These are phyloP conservation scores for Smittia sp. DNA, from an alignment of 2,888 invertebrate genomes.

Conservation along the genomic window DNA sequence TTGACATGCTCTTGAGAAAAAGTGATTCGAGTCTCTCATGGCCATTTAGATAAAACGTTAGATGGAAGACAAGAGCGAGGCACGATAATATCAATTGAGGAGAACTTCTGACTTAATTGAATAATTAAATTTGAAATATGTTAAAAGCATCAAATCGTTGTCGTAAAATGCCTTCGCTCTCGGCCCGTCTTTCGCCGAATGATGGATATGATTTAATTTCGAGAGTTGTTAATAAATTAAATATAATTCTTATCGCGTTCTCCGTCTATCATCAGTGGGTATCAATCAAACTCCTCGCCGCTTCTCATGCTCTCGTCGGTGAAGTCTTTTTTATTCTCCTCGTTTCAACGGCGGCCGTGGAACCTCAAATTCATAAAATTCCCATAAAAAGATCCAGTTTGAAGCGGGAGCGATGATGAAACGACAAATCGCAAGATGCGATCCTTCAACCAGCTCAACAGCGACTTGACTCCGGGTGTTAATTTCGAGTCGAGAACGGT, in stretches of 20 bases:
- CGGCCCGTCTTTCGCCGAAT: neutral
- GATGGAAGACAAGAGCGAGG: neutral
- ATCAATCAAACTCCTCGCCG: constrained; percentile 28
- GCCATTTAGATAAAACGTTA: neutral
- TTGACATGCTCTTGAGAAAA: constrained; percentile 1
- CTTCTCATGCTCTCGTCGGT: neutral
- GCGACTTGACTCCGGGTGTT: constrained; percentile 14
- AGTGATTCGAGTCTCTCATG: constrained; percentile 13
- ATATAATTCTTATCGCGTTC: constrained; percentile 26
- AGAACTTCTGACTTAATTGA: constrained; percentile 30
- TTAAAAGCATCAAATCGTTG: constrained; percentile 36
- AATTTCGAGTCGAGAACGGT: neutral
- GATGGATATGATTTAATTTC: constrained; percentile 25
- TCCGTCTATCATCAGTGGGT: constrained; percentile 22
- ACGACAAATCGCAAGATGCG: constrained; percentile 33
- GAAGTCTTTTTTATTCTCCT: neutral
- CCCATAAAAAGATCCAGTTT: constrained; percentile 19
- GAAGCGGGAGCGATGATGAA: neutral
- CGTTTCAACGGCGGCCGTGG: neutral
- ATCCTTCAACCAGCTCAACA: constrained; percentile 11
- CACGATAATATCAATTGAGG: constrained; percentile 17
- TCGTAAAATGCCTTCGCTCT: constrained; percentile 26
- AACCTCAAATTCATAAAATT: constrained; percentile 13
- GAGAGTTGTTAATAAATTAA: constrained; percentile 39
- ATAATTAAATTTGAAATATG: constrained; percentile 37